Evolutionary conservation across 2,113 vertebrate species (phyloP).

Genomic region (Myxocyprinus asiaticus): DNA sequence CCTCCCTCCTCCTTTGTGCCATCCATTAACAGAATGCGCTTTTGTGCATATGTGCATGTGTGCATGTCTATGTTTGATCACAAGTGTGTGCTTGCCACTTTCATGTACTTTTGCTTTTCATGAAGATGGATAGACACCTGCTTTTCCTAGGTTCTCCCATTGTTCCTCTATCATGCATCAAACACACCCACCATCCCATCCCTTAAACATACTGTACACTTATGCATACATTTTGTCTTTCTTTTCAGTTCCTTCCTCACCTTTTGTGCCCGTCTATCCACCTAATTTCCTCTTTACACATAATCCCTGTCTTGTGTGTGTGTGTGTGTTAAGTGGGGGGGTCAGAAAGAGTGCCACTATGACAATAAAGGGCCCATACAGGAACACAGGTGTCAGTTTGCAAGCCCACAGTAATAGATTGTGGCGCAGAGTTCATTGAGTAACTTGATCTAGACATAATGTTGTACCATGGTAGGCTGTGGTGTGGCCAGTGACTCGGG

Average conservation of each 20-base stretch:
- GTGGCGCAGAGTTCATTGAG: conserved; percentile 48
- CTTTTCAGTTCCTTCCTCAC: conserved; percentile 22
- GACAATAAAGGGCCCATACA: conserved; percentile 38
- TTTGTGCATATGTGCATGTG: conserved; percentile 12
- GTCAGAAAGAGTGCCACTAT: conserved; percentile 49
- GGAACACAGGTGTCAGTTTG: conserved; percentile 54
- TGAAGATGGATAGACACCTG: conserved; percentile 23
- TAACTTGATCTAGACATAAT: conserved; percentile 50
- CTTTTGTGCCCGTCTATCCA: conserved; percentile 9
- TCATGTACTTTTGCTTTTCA: background rate
- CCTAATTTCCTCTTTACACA: conserved; percentile 17
- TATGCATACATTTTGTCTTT: background rate
- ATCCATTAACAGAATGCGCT: conserved; percentile 54
- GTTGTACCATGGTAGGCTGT: conserved; percentile 36
- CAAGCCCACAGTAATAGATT: conserved; percentile 54
- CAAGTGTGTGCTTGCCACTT: conserved; percentile 36
- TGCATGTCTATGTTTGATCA: conserved; percentile 41
- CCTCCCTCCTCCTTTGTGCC: conserved; percentile 48
- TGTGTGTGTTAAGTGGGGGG: background rate
- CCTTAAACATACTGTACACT: background rate
- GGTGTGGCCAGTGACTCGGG: conserved; percentile 37
- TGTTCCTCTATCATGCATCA: conserved; percentile 48
- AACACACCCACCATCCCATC: background rate
- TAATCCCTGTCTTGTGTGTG: background rate
- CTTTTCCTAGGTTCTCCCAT: conserved; percentile 38